Evolutionary conservation across 2,888 invertebrate genomes (phyloP), one percentile per base, ranked within the genome.

Genomic region (Nebria brevicollis): DNA sequence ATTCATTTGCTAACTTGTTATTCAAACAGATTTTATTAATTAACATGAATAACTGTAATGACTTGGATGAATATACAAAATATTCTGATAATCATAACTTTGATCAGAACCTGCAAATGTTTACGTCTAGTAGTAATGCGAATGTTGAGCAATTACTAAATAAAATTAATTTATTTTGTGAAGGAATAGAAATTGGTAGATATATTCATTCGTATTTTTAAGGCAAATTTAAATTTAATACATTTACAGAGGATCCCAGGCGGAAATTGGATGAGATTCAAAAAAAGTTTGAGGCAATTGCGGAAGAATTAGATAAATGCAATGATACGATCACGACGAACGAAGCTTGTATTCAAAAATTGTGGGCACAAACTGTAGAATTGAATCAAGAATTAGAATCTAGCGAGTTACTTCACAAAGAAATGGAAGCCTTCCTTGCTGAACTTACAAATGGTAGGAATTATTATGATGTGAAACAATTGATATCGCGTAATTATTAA

Each of bases 391-490:
- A n/a, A 5, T 65, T 65, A 65, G 1, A 2, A 34, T 34, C 34
- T 4, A 34, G 34, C 34, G 4, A 34, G 34, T 34, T 34, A 34
- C 2, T 34, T 34, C 34, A 4, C 34, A 26, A 77, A 15, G 42
- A 77, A 26, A 34, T 25, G 10, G 26, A 41, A 65, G n/a, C 15
- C 5, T 11, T 15, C 64, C 11, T 77, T 10, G 72, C 15, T 25
- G 66, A 72, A 10, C 41, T 65, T 34, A 25, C 72, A 66, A 13
- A 20, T 11, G 78, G 78, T 78, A 66, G 20, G n/a, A 13, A 74
- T 65, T 42, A 54, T 64, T 20, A 25, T 65, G 41, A 20, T 64
- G 11, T 66, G 54, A 11, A 20, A 73, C 42, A 7, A 7, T 1
- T 34, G 6, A 54, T 42, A 73, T 34, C 26, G 65, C 72, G 64